A percentile compares a stretch with the other conserved stretches of the same genome.
Conservation (phyloP, 1,140 invertebrate genomes). For the Megalopta genalis region DNA sequence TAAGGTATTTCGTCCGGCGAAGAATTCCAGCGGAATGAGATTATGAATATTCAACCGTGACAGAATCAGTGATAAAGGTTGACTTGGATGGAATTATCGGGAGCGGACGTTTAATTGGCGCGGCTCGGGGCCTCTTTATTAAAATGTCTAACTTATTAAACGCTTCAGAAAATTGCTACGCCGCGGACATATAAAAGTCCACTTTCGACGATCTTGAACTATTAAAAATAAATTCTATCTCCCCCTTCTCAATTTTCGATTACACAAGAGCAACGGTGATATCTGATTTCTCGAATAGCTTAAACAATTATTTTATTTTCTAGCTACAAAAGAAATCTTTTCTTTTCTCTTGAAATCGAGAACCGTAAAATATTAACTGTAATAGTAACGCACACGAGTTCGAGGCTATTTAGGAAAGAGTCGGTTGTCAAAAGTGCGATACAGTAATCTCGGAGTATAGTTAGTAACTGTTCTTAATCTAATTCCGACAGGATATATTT, state of each 20-base stretch:
- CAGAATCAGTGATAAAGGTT: neutral
- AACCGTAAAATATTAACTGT: neutral
- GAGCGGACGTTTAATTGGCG: neutral
- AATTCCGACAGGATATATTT: neutral
- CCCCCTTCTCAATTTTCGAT: too few species aligned
- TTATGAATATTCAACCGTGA: slow-evolving; percentile 26
- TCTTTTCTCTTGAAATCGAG: neutral
- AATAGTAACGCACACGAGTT: too few species aligned
- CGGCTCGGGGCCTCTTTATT: neutral
- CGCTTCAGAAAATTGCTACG: too few species aligned
- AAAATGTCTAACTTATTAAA: too few species aligned
- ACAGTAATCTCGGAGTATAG: neutral
- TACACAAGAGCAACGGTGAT: too few species aligned
- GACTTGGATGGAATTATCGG: neutral
- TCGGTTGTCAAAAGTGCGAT: too few species aligned
- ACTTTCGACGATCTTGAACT: too few species aligned
- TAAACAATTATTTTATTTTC: too few species aligned
- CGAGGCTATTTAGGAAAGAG: too few species aligned
- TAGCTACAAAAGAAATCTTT: neutral
- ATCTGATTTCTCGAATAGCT: too few species aligned
- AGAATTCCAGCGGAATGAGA: neutral
- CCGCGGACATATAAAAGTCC: too few species aligned
- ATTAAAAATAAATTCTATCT: too few species aligned
- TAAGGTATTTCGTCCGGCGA: neutral
- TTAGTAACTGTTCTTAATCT: neutral